Conservation (phyloP, 2,888 invertebrate genomes). For the Epiblema foenella region DNA sequence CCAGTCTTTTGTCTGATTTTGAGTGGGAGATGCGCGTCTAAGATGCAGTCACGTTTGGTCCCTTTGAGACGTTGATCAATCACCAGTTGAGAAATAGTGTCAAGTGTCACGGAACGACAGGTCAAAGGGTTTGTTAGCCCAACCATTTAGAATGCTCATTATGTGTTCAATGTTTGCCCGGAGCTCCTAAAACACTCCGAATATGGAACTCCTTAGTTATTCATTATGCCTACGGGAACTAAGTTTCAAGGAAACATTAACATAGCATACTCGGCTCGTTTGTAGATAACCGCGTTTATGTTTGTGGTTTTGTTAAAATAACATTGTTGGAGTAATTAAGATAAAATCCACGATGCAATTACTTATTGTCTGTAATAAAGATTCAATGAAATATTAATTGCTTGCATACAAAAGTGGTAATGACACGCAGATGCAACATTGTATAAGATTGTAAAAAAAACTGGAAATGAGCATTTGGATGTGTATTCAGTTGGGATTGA, state of each 20-base stretch:
- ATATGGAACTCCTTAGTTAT: conserved; percentile 39
- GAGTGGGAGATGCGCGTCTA: conserved; percentile 49
- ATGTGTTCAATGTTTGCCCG: conserved; percentile 32
- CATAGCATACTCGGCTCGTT: conserved; percentile 29
- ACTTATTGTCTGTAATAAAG: conserved; percentile 27
- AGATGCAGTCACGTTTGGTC: conserved; percentile 50
- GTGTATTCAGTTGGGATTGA: conserved; percentile 66
- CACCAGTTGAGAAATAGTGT: conserved; percentile 58
- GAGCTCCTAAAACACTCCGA: conserved; percentile 20
- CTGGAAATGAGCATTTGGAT: conserved; percentile 62
- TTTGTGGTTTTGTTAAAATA: conserved; percentile 32
- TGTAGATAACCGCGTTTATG: conserved; percentile 23
- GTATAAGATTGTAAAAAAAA: conserved; percentile 58
- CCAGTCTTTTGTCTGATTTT: conserved; percentile 51
- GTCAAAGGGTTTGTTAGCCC: conserved; percentile 59
- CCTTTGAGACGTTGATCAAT: conserved; percentile 62
- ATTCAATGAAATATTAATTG: conserved; percentile 2
- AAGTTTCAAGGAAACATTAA: conserved; percentile 34
- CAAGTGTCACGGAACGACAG: conserved; percentile 58
- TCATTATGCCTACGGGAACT: conserved; percentile 35
- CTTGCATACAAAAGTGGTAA: not conserved
- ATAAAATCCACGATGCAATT: conserved; percentile 33
- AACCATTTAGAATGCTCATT: conserved; percentile 46
- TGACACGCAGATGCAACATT: conserved; percentile 21
- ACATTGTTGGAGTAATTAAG: conserved; percentile 38